phyloP scores from a whole-genome alignment of 1,140 invertebrate genomes.

The Goniozus legneri region DNA sequence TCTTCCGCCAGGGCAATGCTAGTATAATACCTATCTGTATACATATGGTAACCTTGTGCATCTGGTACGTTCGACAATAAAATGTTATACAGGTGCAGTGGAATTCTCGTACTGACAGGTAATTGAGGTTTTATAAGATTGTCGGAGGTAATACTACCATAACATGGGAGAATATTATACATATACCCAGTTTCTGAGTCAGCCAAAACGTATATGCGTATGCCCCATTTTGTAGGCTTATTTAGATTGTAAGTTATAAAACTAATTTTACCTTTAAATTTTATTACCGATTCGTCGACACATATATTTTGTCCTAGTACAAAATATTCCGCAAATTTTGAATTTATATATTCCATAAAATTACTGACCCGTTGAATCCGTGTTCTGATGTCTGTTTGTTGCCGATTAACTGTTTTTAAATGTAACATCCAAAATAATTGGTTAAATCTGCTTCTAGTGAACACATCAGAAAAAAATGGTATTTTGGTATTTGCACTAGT shows the following conservation, averaged over 20 bases:
- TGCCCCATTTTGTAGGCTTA: too few species aligned
- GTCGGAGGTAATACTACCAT: conserved; percentile 16
- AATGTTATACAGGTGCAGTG: conserved; percentile 5
- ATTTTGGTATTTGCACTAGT: not conserved
- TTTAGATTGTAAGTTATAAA: conserved; percentile 12
- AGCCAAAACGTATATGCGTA: conserved; percentile 18
- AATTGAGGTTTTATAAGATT: conserved; percentile 12
- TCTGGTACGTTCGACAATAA: conserved; percentile 2
- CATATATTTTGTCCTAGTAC: conserved; percentile 2
- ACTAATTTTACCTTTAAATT: conserved; percentile 9
- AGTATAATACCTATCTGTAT: conserved; percentile 17
- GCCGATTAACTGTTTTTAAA: conserved; percentile 5
- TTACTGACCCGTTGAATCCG: conserved; percentile 2
- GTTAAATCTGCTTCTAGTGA: conserved; percentile 1
- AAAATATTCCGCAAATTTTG: conserved; percentile 11
- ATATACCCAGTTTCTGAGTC: conserved; percentile 20
- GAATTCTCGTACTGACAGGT: conserved; percentile 5
- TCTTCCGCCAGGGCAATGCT: conserved; percentile 18
- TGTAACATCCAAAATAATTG: conserved; percentile 13
- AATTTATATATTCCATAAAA: conserved; percentile 11
- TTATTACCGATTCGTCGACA: conserved; percentile 4
- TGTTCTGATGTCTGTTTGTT: not conserved
- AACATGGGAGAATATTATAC: conserved; percentile 19
- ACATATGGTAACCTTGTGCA: conserved; percentile 10
- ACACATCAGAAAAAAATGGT: not conserved